Percentiles rank a stretch among this genome's conserved stretches.
Conservation (phyloP, 1,140 invertebrate species). For the Camponotus floridanus region DNA sequence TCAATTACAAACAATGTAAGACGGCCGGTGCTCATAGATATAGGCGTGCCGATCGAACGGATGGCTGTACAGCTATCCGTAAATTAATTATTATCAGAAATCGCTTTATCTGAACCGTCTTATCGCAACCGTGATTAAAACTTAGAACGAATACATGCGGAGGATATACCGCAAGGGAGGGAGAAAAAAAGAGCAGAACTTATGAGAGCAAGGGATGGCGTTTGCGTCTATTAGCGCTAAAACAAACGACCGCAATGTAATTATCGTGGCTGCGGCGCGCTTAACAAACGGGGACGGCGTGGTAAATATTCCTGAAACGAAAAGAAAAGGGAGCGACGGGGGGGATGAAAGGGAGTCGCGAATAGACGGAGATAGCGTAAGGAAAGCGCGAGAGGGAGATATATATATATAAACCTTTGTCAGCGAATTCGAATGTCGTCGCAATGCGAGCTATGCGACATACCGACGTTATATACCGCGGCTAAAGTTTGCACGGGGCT, state of each 20-base stretch:
- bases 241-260: conserved; percentile 78
- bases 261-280: conserved; percentile 69
- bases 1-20: conserved; percentile 73
- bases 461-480: conserved; percentile 39
- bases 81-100: conserved; percentile 75
- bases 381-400: neutral
- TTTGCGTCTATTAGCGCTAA: conserved; percentile 71
- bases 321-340: conserved; percentile 41
- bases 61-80: conserved; percentile 30
- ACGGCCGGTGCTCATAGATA: conserved; percentile 37
- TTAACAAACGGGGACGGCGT: conserved; percentile 66
- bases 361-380: neutral
- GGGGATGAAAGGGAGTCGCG: neutral
- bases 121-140: conserved; percentile 73
- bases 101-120: conserved; percentile 54
- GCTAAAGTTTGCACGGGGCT: conserved; percentile 50
- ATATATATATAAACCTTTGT: conserved; percentile 44
- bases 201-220: conserved; percentile 5
- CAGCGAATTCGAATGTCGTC: conserved; percentile 56
- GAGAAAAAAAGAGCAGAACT: neutral
- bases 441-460: conserved; percentile 52
- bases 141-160: conserved; percentile 49
- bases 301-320: conserved; percentile 73
- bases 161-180: neutral
- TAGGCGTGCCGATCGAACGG: conserved; percentile 29